These are phyloP conservation scores for Pantala flavescens DNA, from an alignment of 1,140 invertebrate genomes.

Conservation along the genomic window DNA sequence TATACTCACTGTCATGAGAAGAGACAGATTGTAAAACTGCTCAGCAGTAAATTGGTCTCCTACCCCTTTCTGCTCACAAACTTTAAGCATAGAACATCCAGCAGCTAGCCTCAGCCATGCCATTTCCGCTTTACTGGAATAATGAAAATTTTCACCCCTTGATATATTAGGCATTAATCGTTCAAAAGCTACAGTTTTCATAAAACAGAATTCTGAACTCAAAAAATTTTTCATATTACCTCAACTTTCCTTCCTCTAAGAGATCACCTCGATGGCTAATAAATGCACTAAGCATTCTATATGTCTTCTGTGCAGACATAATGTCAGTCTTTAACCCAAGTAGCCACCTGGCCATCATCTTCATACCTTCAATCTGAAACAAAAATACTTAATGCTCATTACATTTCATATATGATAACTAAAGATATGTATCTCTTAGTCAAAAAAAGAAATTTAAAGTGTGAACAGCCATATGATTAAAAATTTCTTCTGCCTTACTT, in stretches of 20 bases:
- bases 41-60: constrained; percentile 88
- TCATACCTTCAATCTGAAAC: constrained; percentile 67
- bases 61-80: constrained; percentile 91
- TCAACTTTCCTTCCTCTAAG: constrained; percentile 44
- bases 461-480: no score
- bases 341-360: constrained; percentile 92
- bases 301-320: constrained; percentile 85
- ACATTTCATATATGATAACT: no score
- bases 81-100: constrained; percentile 90
- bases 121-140: constrained; percentile 77
- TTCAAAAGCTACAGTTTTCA: background rate
- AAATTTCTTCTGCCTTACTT: no score
- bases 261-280: constrained; percentile 82
- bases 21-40: constrained; percentile 88
- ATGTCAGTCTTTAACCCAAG: constrained; percentile 80
- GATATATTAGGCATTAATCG: background rate
- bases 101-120: constrained; percentile 83
- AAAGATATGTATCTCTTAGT: no score
- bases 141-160: constrained; percentile 16
- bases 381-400: background rate
- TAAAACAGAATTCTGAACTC: constrained; percentile 2
- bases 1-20: constrained; percentile 69
- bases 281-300: constrained; percentile 82
- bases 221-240: constrained; percentile 31
- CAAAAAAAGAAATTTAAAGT: no score